Base-by-base conservation (phyloP, 2,888 invertebrate species). In the Epirrhoe tristata region DNA sequence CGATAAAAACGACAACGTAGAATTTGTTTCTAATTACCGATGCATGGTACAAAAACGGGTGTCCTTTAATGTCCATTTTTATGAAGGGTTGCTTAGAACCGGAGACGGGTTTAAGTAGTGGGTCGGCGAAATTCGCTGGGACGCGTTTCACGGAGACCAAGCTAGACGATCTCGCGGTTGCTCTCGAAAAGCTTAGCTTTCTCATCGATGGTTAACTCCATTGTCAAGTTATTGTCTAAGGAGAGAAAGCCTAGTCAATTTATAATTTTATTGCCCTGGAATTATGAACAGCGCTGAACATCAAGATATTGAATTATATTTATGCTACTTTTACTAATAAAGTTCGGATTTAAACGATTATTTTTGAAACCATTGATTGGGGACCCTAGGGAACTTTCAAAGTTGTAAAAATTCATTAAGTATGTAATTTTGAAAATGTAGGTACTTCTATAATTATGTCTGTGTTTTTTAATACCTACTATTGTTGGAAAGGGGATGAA, bases 71-170 rank as follows among this genome's bases (percentile, higher is more conserved):
- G 36, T 57, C n/a, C n/a, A 55, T 57, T 77, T 71, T 76, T 70
- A 63, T 58, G 72, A 63, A 77, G 81, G 82, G 82, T 76, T 78
- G 79, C 39, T 50, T 55, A 59, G 70, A 78, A 81, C 80, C 84
- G 82, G 83, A 84, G 77, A 71, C 70, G 70, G 71, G 61, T 74
- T 78, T 83, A 24, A 24, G 24, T 24, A 81, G 84, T 88, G 81
- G 84, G 87, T 87, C 87, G 81, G 88, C 83, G 86, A 87, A 86
- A 87, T 84, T 83, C 60, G 71, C 79, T 80, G 81, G 80, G 80
- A 81, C 77, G 76, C 81, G 77, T 83, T 83, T 81, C 82, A 75
- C 78, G 53, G 39, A 51, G 73, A 36, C 64, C 55, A 52, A 32
- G 75, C 72, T 75, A 80, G 78, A 74, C 74, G 72, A 76, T 78